Conservation (phyloP, 2,113 vertebrate species). For the Catharus fuscescens region DNA sequence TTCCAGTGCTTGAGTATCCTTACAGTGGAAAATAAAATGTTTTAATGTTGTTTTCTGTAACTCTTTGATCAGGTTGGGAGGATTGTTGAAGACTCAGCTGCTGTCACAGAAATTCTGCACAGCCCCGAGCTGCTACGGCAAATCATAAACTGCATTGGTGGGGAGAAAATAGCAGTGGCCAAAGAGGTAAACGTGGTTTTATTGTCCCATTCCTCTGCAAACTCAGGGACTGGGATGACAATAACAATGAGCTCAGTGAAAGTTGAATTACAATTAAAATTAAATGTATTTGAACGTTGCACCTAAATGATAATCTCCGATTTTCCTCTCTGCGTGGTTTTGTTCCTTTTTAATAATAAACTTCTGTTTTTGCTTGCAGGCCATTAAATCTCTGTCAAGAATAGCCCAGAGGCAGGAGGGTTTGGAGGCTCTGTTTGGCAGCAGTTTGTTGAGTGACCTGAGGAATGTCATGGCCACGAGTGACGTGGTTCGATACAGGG, state of each 20-base stretch:
- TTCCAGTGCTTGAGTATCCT: neutral
- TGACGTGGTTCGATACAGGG: conserved; percentile 89
- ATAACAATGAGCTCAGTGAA: no score
- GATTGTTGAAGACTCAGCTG: conserved; percentile 82
- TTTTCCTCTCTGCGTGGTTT: neutral
- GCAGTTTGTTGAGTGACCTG: conserved; percentile 82
- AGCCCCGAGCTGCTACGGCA: conserved; percentile 79
- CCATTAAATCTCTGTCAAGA: conserved; percentile 84
- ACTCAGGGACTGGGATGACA: neutral
- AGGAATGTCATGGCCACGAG: conserved; percentile 87
- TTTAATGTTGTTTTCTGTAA: neutral
- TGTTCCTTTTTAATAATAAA: neutral
- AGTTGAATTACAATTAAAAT: neutral
- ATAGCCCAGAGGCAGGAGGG: conserved; percentile 83
- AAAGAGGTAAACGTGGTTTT: conserved; percentile 81
- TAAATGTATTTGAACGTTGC: fast-evolving
- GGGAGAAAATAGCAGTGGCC: conserved; percentile 89
- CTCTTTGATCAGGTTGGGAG: conserved; percentile 80
- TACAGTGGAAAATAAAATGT: fast-evolving
- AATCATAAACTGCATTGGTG: conserved; percentile 85
- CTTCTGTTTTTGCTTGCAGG: conserved; percentile 70
- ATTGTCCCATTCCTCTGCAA: neutral
- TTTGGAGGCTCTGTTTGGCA: conserved; percentile 86
- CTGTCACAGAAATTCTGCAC: conserved; percentile 81
- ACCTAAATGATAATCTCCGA: fast-evolving